These are phyloP conservation scores for Actinostola sp. DNA, from an alignment of 92 coral and sea anemone genomes.

Conservation along the genomic window DNA sequence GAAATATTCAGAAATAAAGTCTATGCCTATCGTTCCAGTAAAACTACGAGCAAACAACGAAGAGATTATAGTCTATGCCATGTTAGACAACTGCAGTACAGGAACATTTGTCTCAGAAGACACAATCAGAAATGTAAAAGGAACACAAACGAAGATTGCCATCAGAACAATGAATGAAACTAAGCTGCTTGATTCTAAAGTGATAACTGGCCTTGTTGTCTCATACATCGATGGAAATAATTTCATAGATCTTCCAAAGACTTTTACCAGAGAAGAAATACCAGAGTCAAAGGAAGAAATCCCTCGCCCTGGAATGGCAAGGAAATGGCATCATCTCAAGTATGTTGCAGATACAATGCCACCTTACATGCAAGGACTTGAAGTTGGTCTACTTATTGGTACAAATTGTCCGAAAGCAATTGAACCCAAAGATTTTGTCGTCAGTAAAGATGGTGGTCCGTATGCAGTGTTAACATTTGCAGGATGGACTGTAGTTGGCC, in stretches of 20 bases:
- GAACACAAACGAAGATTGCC: conserved; percentile 22
- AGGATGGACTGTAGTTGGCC: conserved; percentile 49
- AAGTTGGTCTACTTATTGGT: conserved; percentile 44
- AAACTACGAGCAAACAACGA: conserved; percentile 14
- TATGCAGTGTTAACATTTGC: conserved; percentile 32
- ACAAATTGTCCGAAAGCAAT: conserved; percentile 54
- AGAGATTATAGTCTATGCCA: conserved; percentile 41
- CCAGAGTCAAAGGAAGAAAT: conserved; percentile 29
- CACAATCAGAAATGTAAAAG: neutral
- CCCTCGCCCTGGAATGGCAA: conserved; percentile 19
- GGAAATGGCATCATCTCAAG: conserved; percentile 26
- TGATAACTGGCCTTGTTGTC: conserved; percentile 29
- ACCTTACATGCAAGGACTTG: conserved; percentile 15
- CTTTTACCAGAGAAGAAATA: conserved; percentile 31
- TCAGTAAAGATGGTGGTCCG: conserved; percentile 37
- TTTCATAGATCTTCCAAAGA: conserved; percentile 23
- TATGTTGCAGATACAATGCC: conserved; percentile 14
- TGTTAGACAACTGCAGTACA: conserved; percentile 54
- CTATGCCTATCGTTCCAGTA: conserved; percentile 49
- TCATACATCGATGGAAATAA: conserved; percentile 35
- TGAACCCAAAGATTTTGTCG: conserved; percentile 29
- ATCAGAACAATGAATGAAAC: conserved; percentile 37
- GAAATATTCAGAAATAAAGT: neutral
- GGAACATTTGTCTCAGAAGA: conserved; percentile 33
- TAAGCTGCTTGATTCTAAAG: conserved; percentile 32